Conservation (phyloP, 2,113 vertebrate genomes). For the Nyctereutes procyonoides region DNA sequence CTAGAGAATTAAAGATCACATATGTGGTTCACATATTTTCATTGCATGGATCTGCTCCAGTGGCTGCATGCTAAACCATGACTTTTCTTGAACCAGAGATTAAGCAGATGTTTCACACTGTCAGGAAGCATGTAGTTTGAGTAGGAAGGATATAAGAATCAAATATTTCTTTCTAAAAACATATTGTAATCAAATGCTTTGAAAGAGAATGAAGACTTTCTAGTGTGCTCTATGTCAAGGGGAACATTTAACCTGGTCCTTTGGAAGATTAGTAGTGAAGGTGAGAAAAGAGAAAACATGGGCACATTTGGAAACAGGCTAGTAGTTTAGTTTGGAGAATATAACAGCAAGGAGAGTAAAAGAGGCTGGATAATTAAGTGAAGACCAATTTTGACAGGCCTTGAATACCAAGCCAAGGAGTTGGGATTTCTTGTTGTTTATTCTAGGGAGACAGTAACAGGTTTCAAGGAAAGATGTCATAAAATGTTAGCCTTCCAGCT, state of each 20-base stretch:
- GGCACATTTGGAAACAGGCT: not conserved
- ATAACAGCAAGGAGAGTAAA: not conserved
- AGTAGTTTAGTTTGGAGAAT: not conserved
- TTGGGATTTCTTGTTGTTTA: not conserved
- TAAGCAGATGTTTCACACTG: not conserved
- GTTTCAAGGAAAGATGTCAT: not conserved
- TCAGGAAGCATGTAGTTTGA: slow-evolving; percentile 16
- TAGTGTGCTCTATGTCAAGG: not conserved
- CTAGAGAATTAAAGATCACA: not conserved
- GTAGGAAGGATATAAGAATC: not conserved
- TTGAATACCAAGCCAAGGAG: not conserved
- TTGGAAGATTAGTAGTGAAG: not conserved
- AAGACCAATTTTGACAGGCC: not conserved
- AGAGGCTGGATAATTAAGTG: not conserved
- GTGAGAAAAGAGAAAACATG: not conserved
- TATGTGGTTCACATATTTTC: not conserved
- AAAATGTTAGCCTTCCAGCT: not conserved
- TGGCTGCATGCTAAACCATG: not conserved
- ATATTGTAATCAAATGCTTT: not conserved
- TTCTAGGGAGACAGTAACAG: not conserved
- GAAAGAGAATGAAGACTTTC: slow-evolving; percentile 6
- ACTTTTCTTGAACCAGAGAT: slow-evolving; percentile 38
- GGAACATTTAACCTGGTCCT: not conserved
- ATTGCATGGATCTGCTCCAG: not conserved
- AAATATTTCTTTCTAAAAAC: not conserved